Evolutionary conservation across 2,113 vertebrate genomes (phyloP), one percentile per base, ranked within the genome.

Genomic region (Dasyornis broadbenti): DNA sequence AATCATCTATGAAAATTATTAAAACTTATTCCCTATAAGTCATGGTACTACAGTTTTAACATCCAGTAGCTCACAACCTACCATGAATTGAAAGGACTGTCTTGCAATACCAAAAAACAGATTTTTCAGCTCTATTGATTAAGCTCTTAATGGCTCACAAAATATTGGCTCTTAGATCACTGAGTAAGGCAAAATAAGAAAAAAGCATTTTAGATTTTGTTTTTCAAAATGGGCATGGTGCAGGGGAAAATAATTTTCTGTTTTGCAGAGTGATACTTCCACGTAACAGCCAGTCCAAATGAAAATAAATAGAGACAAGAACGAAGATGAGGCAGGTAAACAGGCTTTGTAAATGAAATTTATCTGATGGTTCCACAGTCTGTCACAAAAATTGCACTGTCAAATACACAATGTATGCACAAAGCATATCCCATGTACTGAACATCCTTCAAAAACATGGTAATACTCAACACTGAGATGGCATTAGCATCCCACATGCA

Each of bases 1-100:
- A 95, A 82, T 77, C 94, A 87, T 88, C 77, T 81, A 72, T 42
- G 59, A 88, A 94, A 94, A 91, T 81, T 78, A 92, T 94, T 92
- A 82, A 86, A 93, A 95, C 92, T 82, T 81, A 83, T 92, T 95
- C 70, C 65, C 60, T 94, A 0, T 68, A 95, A 89, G 90, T 94
- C 69, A 88, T 64, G 86, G 88, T 76, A 84, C 37, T 66, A 73
- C 39, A 93, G 72, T 90, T 95, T 90, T 89, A 93, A 86, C 20
- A 93, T 50, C 53, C 61, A 94, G 28, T 86, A 89, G 83, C 72
- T 92, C 69, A 87, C 63, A 96, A 60, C 12, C 17, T 44, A 82
- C 17, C 13, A 53, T 13, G 44, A 92, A 80, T 31, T 78, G 47
- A 86, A 96, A 94, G 76, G 37, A 79, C 79, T 76, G 28, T 39